phyloP scores from a whole-genome alignment of 2,888 invertebrate genomes.

The Pristionchus exspectatus region DNA sequence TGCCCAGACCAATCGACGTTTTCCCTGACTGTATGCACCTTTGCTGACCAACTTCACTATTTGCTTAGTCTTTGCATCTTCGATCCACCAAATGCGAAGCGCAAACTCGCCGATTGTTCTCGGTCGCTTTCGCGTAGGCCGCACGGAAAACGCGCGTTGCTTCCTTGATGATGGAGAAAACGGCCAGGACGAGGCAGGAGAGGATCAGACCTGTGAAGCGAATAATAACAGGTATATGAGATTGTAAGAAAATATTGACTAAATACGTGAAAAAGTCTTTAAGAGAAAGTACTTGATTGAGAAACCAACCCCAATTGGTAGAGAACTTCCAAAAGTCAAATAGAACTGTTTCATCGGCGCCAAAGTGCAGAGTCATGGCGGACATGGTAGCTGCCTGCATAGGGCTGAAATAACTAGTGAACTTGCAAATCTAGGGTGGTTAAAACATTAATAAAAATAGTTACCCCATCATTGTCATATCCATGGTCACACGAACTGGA shows the following conservation, averaged over 20 bases:
- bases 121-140: background rate
- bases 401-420: too few species aligned
- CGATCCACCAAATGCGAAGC: too few species aligned
- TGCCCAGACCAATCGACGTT: too few species aligned
- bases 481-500: background rate
- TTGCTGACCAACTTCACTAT: too few species aligned
- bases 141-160: background rate
- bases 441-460: too few species aligned
- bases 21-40: too few species aligned
- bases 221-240: too few species aligned
- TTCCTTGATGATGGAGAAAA: background rate
- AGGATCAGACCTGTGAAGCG: background rate
- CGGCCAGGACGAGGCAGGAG: background rate
- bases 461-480: background rate
- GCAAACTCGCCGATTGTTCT: constrained; percentile 11
- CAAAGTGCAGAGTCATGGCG: constrained; percentile 4
- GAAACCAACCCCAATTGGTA: background rate
- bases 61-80: too few species aligned
- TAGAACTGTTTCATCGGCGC: background rate
- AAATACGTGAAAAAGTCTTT: too few species aligned
- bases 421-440: too few species aligned
- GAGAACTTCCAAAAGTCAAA: constrained; percentile 43
- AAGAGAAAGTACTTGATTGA: too few species aligned
- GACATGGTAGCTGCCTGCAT: background rate
- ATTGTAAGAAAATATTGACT: too few species aligned